A percentile compares a stretch with the other conserved stretches of the same genome.
These are phyloP conservation scores for Xenops minutus DNA, from an alignment of 2,797 vertebrate species.

Conservation along the genomic window DNA sequence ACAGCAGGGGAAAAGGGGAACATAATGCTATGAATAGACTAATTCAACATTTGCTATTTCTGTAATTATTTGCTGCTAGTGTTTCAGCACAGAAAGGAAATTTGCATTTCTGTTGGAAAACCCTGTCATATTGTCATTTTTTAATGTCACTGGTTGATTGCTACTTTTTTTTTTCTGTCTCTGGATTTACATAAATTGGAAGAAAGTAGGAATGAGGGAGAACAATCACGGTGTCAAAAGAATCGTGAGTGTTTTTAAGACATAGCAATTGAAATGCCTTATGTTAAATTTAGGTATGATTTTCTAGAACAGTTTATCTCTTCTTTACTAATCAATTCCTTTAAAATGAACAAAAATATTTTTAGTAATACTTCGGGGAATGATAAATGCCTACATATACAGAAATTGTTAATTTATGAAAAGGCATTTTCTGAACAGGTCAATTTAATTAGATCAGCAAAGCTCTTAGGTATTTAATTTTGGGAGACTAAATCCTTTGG, in stretches of 20 bases:
- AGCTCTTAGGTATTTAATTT: background rate
- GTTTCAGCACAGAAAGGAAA: background rate
- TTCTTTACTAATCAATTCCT: background rate
- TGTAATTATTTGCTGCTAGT: background rate
- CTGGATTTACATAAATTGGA: background rate
- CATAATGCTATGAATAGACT: background rate
- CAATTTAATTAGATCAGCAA: background rate
- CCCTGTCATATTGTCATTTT: background rate
- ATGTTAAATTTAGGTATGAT: background rate
- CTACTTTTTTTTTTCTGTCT: background rate
- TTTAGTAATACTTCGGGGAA: background rate
- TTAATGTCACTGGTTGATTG: background rate
- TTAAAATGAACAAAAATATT: background rate
- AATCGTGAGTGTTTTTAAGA: background rate
- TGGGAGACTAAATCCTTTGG: background rate
- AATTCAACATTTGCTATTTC: background rate
- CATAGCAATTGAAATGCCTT: background rate
- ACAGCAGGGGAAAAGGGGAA: background rate
- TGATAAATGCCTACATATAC: background rate
- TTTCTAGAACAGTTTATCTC: background rate
- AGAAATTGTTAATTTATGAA: background rate
- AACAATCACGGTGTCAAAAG: background rate
- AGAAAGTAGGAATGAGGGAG: background rate
- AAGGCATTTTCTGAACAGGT: background rate
- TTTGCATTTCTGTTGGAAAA: background rate